Conservation (phyloP, 2,888 invertebrate genomes). For the Drosophila antonietae region DNA sequence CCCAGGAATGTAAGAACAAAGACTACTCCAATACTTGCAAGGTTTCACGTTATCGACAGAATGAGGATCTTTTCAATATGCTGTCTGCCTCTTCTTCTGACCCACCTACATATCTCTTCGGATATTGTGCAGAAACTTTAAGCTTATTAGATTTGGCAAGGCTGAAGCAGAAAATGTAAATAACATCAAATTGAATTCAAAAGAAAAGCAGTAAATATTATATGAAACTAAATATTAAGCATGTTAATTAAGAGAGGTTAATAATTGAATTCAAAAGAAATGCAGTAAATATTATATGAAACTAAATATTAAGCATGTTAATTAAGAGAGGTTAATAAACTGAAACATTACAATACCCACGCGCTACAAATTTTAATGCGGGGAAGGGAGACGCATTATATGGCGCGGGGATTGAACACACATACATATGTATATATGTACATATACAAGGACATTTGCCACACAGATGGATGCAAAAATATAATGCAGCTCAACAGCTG, state of each 20-base stretch:
- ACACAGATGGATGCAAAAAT: conserved; percentile 6
- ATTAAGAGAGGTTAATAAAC: neutral
- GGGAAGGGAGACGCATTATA: neutral
- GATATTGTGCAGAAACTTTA: too few relatives aligned
- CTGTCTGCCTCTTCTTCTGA: too few relatives aligned
- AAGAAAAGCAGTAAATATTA: neutral
- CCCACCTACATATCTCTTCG: too few relatives aligned
- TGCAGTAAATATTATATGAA: neutral
- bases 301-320: neutral
- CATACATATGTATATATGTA: neutral
- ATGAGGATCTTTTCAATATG: too few relatives aligned
- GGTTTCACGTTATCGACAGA: too few relatives aligned
- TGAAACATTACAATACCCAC: neutral
- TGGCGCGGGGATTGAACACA: neutral
- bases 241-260: neutral
- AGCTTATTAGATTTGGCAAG: neutral
- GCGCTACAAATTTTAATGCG: neutral
- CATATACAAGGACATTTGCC: neutral
- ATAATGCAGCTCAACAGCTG: neutral
- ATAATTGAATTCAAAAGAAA: neutral
- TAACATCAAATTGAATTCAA: neutral
- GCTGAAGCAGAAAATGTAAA: too few relatives aligned
- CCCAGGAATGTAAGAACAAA: too few relatives aligned
- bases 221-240: too few relatives aligned
- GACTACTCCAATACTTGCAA: too few relatives aligned